Percentiles rank a stretch among this genome's conserved stretches.
Evolutionary conservation across 1,140 invertebrate genomes (phyloP).

Genomic region (Drosophila lacertosa): DNA sequence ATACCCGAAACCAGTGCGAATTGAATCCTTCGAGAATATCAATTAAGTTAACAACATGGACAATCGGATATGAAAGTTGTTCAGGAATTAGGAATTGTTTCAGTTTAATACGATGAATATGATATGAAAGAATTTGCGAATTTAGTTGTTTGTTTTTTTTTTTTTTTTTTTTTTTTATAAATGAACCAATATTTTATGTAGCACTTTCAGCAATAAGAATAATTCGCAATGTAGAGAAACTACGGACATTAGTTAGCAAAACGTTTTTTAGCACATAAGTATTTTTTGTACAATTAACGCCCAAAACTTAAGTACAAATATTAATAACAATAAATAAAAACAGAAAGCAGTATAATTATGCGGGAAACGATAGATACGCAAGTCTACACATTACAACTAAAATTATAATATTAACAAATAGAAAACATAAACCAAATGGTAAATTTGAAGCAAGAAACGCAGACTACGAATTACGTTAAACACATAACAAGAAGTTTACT

Average conservation of each 20-base stretch:
- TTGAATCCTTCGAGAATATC: neutral
- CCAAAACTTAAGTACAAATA: conserved; percentile 29
- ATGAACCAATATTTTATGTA: too few species aligned
- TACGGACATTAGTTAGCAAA: neutral
- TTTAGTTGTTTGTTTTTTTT: too few species aligned
- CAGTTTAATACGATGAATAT: too few species aligned
- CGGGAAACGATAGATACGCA: conserved; percentile 15
- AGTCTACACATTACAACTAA: conserved; percentile 25
- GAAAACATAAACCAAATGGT: conserved; percentile 21
- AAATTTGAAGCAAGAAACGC: conserved; percentile 24
- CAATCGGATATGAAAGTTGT: too few species aligned
- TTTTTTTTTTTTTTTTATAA: too few species aligned
- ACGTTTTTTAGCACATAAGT: neutral
- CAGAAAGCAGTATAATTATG: conserved; percentile 33
- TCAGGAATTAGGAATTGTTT: too few species aligned
- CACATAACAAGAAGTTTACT: conserved; percentile 46
- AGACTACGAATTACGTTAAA: conserved; percentile 27
- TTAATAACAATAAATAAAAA: conserved; percentile 39
- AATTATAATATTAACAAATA: too few species aligned
- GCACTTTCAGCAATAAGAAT: too few species aligned
- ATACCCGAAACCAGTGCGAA: conserved; percentile 45
- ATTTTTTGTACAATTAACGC: too few species aligned
- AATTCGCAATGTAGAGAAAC: too few species aligned
- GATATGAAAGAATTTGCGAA: too few species aligned
- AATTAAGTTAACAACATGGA: too few species aligned